These are phyloP conservation scores for Agapornis canus DNA, from an alignment of 2,797 vertebrate genomes.

Conservation along the genomic window DNA sequence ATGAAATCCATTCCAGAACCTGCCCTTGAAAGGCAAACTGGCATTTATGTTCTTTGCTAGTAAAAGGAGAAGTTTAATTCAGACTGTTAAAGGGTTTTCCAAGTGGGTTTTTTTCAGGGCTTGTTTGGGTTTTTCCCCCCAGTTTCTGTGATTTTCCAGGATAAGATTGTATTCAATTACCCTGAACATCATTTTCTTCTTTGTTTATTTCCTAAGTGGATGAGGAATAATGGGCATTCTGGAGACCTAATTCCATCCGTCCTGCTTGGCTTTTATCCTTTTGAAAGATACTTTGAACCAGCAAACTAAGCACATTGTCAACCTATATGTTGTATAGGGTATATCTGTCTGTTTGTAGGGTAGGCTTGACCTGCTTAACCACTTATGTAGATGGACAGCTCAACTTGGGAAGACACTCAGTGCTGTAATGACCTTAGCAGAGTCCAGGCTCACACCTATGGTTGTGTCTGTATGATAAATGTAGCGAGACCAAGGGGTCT, in stretches of 20 bases:
- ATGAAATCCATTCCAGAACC: background rate
- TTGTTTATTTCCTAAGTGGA: background rate
- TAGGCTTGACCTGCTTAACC: background rate
- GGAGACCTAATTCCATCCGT: background rate
- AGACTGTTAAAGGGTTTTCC: background rate
- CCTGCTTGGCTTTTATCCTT: background rate
- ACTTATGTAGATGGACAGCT: background rate
- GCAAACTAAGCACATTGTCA: background rate
- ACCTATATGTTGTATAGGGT: background rate
- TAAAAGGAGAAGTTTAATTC: background rate
- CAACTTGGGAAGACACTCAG: background rate
- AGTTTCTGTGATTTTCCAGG: background rate
- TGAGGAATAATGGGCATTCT: background rate
- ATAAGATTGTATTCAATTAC: background rate
- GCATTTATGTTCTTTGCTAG: background rate
- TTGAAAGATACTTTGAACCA: background rate
- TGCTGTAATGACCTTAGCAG: background rate
- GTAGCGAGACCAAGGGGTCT: background rate
- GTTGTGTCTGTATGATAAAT: background rate
- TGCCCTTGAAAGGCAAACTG: background rate
- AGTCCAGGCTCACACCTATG: background rate
- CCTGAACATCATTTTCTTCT: background rate
- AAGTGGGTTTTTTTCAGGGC: background rate
- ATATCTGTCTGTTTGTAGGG: background rate
- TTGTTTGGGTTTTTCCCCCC: background rate